A percentile compares a stretch with the other conserved stretches of the same genome.
Conservation (phyloP, 2,888 invertebrate genomes). For the Ichneumoninae sp. region DNA sequence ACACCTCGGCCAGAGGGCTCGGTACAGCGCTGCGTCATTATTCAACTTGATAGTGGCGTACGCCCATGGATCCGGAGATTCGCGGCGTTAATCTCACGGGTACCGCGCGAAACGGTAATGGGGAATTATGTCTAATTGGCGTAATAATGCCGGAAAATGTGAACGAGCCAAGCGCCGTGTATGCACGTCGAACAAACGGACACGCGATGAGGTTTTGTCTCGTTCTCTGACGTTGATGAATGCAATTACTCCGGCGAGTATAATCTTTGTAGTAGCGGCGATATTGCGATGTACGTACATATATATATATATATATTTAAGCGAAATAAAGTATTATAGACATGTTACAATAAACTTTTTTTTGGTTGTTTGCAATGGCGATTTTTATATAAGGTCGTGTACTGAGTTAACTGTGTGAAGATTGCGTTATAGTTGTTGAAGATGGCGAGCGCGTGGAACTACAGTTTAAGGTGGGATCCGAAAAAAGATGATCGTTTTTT, state of each 20-base stretch:
- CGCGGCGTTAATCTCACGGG: conserved; percentile 66
- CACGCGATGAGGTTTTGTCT: conserved; percentile 52
- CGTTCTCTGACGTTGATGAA: conserved; percentile 52
- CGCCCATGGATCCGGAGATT: conserved; percentile 48
- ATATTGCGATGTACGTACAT: neutral
- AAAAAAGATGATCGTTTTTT: too few relatives aligned
- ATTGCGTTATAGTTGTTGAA: too few relatives aligned
- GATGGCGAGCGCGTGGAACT: too few relatives aligned
- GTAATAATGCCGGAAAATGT: conserved; percentile 67
- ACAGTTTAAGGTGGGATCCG: too few relatives aligned
- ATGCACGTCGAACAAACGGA: conserved; percentile 24
- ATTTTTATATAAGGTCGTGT: neutral
- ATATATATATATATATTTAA: neutral
- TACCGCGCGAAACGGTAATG: conserved; percentile 65
- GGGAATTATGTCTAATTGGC: conserved; percentile 71
- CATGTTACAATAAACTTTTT: too few relatives aligned
- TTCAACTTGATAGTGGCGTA: conserved; percentile 45
- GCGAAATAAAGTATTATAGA: too few relatives aligned
- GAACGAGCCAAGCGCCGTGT: conserved; percentile 53
- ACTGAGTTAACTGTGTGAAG: too few relatives aligned
- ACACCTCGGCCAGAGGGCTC: neutral
- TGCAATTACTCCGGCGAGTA: conserved; percentile 32
- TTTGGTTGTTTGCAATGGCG: neutral
- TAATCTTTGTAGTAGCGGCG: neutral
- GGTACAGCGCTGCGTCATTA: conserved; percentile 49